A percentile compares a stretch with the other conserved stretches of the same genome.
These are phyloP conservation scores for Remorina albescens DNA, from an alignment of 2,797 vertebrate species.

Conservation along the genomic window DNA sequence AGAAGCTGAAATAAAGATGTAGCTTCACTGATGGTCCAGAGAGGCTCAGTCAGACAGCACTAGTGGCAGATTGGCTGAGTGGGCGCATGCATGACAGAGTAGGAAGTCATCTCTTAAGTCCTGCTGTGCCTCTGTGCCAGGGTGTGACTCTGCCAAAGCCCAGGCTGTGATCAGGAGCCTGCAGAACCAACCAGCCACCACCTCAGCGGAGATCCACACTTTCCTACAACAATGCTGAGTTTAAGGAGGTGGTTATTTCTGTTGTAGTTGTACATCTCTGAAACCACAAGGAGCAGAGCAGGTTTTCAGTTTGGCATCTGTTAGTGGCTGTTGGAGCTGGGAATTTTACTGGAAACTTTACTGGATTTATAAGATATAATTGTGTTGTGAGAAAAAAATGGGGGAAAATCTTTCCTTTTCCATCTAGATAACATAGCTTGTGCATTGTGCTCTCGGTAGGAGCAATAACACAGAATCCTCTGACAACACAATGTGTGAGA, in stretches of 20 bases:
- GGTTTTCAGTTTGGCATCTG: conserved; percentile 32
- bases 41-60: conserved; percentile 53
- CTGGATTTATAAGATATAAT: conserved; percentile 22
- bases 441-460: conserved; percentile 32
- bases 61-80: conserved; percentile 82
- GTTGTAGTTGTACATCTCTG: neutral
- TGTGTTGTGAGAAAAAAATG: conserved; percentile 16
- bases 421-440: conserved; percentile 15
- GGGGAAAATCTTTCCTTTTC: neutral
- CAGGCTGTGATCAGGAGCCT: conserved; percentile 54
- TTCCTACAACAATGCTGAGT: conserved; percentile 31
- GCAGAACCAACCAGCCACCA: conserved; percentile 38
- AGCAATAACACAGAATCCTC: conserved; percentile 36
- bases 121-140: conserved; percentile 68
- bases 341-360: conserved; percentile 3
- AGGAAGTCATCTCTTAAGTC: conserved; percentile 73
- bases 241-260: conserved; percentile 26
- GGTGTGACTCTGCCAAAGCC: conserved; percentile 60
- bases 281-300: neutral
- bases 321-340: conserved; percentile 9
- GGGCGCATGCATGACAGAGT: conserved; percentile 67
- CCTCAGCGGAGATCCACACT: conserved; percentile 31
- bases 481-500: conserved; percentile 32
- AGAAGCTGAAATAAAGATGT: conserved; percentile 46
- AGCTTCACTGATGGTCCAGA: conserved; percentile 30